These are phyloP conservation scores for Candoia aspera DNA, from an alignment of 2,113 vertebrate species.

Conservation along the genomic window DNA sequence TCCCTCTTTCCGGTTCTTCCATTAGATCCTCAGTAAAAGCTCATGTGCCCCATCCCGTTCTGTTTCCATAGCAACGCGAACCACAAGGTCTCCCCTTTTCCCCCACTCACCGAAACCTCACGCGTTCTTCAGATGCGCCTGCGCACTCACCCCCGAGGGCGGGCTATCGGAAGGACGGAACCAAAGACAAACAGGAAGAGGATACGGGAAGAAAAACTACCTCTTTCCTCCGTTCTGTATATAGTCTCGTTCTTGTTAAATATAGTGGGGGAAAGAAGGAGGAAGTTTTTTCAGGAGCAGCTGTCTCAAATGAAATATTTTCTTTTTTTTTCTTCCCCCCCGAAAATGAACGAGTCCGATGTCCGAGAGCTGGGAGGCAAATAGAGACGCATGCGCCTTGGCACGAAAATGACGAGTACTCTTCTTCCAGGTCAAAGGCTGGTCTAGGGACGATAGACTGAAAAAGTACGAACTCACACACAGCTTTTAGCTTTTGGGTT, in stretches of 20 bases:
- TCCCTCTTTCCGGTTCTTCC: not conserved
- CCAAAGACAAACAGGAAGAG: not conserved
- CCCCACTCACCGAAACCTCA: not conserved
- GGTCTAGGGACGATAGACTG: not conserved
- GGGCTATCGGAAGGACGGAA: too few relatives aligned
- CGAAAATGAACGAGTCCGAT: not conserved
- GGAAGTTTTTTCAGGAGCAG: not conserved
- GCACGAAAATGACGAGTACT: rapidly evolving
- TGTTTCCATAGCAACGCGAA: slow-evolving; percentile 1
- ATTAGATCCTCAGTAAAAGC: not conserved
- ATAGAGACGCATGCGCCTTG: not conserved
- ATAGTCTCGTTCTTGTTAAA: not conserved
- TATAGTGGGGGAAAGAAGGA: not conserved
- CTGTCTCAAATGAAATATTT: too few relatives aligned
- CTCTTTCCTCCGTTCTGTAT: not conserved
- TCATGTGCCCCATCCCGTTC: not conserved
- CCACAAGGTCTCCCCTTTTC: not conserved
- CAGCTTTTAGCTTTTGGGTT: not conserved
- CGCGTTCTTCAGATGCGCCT: not conserved
- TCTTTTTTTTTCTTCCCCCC: not conserved
- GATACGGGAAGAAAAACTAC: not conserved
- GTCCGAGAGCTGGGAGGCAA: not conserved
- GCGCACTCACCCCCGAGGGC: not conserved
- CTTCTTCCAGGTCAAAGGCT: not conserved
- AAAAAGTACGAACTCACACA: too few relatives aligned